These are phyloP conservation scores for Drosophila crucigera DNA, from an alignment of 2,888 invertebrate species.

Conservation along the genomic window DNA sequence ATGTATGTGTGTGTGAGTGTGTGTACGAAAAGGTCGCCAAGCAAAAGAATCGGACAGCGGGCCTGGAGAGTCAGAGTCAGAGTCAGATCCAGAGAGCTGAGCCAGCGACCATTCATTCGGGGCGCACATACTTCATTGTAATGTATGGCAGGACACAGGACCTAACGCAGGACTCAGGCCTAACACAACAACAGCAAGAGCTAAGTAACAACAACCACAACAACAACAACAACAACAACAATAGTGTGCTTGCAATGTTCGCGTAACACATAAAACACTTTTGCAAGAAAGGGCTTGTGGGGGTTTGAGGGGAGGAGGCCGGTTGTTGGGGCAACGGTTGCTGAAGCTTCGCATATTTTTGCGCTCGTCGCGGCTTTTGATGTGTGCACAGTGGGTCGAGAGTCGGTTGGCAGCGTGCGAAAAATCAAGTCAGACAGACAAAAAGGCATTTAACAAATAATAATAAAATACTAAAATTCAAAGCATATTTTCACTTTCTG, in stretches of 20 bases:
- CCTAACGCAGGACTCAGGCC: conserved; percentile 51
- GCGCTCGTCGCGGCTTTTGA: conserved; percentile 70
- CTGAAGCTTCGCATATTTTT: conserved; percentile 78
- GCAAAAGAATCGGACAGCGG: conserved; percentile 62
- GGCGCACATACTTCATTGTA: conserved; percentile 76
- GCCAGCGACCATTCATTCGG: conserved; percentile 66
- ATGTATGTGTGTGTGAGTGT: conserved; percentile 35
- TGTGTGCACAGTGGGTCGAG: conserved; percentile 58
- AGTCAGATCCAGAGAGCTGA: conserved; percentile 26
- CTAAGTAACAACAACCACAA: conserved; percentile 28
- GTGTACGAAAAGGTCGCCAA: conserved; percentile 71
- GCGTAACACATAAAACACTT: conserved; percentile 77
- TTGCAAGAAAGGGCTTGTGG: background rate
- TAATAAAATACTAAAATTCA: background rate
- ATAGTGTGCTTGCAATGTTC: conserved; percentile 48
- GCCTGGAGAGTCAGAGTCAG: conserved; percentile 6
- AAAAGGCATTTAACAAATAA: background rate
- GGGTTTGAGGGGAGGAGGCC: background rate
- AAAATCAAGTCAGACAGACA: background rate
- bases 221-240: conserved; percentile 2
- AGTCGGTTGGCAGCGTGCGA: background rate
- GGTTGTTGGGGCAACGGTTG: conserved; percentile 8
- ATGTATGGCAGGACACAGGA: conserved; percentile 67
- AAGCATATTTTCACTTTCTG: background rate
- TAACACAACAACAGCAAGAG: conserved; percentile 31